A percentile compares a stretch with the other conserved stretches of the same genome.
Evolutionary conservation across 92 coral and sea anemone genomes (phyloP).

Genomic region (Porites rus): DNA sequence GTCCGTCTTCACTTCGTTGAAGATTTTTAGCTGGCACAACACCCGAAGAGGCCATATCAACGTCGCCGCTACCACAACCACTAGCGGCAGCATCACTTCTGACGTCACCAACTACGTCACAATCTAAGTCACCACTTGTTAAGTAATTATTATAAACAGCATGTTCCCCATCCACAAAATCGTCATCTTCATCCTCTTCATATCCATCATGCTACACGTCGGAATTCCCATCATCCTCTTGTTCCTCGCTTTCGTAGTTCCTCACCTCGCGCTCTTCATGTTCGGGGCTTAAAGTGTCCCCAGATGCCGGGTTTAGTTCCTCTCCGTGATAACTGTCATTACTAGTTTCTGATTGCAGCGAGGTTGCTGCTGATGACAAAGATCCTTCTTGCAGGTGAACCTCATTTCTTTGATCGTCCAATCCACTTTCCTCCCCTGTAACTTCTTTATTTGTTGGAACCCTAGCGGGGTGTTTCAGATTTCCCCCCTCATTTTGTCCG

Average conservation of each 20-base stretch:
- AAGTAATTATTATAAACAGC: slow-evolving; percentile 48
- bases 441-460: background rate
- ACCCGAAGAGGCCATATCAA: slow-evolving; percentile 10
- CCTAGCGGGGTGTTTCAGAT: background rate
- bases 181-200: slow-evolving; percentile 74
- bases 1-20: slow-evolving; percentile 85
- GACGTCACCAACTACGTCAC: slow-evolving; percentile 9
- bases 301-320: background rate
- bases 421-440: slow-evolving; percentile 10
- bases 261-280: slow-evolving; percentile 37
- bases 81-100: slow-evolving; percentile 37
- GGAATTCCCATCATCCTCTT: slow-evolving; percentile 60
- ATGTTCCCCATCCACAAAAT: slow-evolving; percentile 52
- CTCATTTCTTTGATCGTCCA: slow-evolving; percentile 33
- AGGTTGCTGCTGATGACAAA: slow-evolving; percentile 56
- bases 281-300: slow-evolving; percentile 27
- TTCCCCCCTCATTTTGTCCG: slow-evolving; percentile 1
- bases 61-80: slow-evolving; percentile 43
- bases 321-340: slow-evolving; percentile 70
- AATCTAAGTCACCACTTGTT: slow-evolving; percentile 45
- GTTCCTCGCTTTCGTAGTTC: slow-evolving; percentile 48
- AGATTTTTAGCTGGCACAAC: slow-evolving; percentile 90
- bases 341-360: slow-evolving; percentile 78
- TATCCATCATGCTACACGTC: slow-evolving; percentile 61
- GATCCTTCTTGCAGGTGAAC: slow-evolving; percentile 71